A percentile compares a stretch with the other conserved stretches of the same genome.
These are phyloP conservation scores for Oscheius sp. DNA, from an alignment of 2,888 invertebrate genomes.

Conservation along the genomic window DNA sequence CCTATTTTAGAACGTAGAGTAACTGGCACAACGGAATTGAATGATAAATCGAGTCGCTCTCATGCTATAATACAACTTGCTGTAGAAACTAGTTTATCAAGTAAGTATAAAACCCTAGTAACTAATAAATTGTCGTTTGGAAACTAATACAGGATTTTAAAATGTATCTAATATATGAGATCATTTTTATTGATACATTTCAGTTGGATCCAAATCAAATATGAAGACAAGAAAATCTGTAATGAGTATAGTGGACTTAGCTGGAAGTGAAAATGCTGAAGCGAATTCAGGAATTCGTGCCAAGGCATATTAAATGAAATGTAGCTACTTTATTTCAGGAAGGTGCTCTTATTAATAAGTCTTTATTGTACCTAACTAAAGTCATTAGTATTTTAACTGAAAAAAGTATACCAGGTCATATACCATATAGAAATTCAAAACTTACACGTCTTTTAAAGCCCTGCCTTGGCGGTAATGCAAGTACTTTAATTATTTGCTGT, in stretches of 20 bases:
- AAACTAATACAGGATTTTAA: no score
- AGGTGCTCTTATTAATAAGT: constrained; percentile 28
- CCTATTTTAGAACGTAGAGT: constrained; percentile 12
- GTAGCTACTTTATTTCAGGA: constrained; percentile 15
- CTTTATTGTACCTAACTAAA: constrained; percentile 23
- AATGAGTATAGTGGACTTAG: constrained; percentile 31
- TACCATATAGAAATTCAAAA: constrained; percentile 31
- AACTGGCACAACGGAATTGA: constrained; percentile 17
- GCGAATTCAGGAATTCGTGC: not conserved
- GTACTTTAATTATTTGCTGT: constrained; percentile 27
- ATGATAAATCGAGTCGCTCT: constrained; percentile 26
- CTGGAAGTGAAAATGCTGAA: constrained; percentile 29
- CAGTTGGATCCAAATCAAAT: constrained; percentile 1
- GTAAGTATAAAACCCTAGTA: no score
- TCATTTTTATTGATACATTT: constrained; percentile 1
- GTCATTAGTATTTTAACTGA: constrained; percentile 24
- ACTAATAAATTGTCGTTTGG: no score
- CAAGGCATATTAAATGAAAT: not conserved
- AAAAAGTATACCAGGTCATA: not conserved
- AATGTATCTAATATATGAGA: no score
- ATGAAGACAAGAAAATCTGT: constrained; percentile 13
- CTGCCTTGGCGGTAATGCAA: constrained; percentile 29
- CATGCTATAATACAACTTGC: constrained; percentile 26
- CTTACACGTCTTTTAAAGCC: constrained; percentile 30
- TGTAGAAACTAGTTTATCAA: constrained; percentile 15